Conservation (phyloP, 2,113 vertebrate species). For the Tachysurus fulvidraco region DNA sequence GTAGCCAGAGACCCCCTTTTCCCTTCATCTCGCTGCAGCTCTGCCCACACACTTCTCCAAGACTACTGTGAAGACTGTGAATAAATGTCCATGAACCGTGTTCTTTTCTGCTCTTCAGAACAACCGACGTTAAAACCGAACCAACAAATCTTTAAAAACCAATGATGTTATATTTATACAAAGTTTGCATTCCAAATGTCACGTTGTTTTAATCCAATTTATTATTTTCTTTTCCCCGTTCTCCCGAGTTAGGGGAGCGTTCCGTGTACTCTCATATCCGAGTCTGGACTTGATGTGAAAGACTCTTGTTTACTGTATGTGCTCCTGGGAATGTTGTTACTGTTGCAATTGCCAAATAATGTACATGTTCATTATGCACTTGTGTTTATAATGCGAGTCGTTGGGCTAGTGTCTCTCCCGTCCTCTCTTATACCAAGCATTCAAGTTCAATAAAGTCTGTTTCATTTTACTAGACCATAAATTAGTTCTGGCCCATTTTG, state of each 20-base stretch:
- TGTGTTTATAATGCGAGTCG: slow-evolving; percentile 77
- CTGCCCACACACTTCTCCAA: slow-evolving; percentile 50
- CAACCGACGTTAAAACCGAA: slow-evolving; percentile 56
- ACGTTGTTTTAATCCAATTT: slow-evolving; percentile 72
- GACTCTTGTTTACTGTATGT: slow-evolving; percentile 69
- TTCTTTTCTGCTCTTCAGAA: slow-evolving; percentile 64
- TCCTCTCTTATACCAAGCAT: slow-evolving; percentile 69
- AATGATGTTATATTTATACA: slow-evolving; percentile 80
- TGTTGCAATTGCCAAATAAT: slow-evolving; percentile 82
- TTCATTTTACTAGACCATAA: slow-evolving; percentile 63
- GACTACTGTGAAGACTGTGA: slow-evolving; percentile 78
- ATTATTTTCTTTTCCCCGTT: slow-evolving; percentile 69
- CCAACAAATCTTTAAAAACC: slow-evolving; percentile 82
- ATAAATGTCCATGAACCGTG: slow-evolving; percentile 70
- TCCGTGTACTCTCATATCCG: slow-evolving; percentile 87
- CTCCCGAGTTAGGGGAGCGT: slow-evolving; percentile 76
- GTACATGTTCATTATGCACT: slow-evolving; percentile 77
- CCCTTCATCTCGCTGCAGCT: slow-evolving; percentile 53
- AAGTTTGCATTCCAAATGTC: slow-evolving; percentile 86
- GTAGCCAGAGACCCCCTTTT: slow-evolving; percentile 66
- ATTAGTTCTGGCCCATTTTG: slow-evolving; percentile 25
- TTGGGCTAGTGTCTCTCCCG: slow-evolving; percentile 73
- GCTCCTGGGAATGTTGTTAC: slow-evolving; percentile 77
- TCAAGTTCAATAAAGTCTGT: slow-evolving; percentile 81
- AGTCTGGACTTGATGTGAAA: slow-evolving; percentile 80